Evolutionary conservation across 2,113 vertebrate genomes (phyloP).

Genomic region (Aphyosemion australe): DNA sequence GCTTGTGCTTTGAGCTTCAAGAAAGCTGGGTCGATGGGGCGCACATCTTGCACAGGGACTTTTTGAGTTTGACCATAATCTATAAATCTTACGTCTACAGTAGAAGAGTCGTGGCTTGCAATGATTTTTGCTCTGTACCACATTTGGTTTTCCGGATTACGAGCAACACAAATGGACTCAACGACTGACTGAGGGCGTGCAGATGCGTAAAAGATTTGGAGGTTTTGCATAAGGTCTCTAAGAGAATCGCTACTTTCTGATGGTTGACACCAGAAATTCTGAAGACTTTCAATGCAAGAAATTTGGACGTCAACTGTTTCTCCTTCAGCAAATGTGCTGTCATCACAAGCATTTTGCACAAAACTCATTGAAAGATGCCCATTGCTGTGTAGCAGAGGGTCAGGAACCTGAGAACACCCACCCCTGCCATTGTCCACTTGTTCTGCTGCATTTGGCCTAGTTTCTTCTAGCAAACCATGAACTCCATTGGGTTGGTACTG

Average conservation of each 20-base stretch:
- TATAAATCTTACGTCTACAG: slow-evolving; percentile 57
- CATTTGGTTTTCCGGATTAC: slow-evolving; percentile 47
- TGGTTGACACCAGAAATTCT: slow-evolving; percentile 61
- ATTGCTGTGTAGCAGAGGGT: neutral
- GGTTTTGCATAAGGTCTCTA: slow-evolving; percentile 39
- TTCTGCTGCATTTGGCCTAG: neutral
- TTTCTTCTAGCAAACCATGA: neutral
- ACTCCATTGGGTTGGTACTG: neutral
- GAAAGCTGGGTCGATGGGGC: slow-evolving; percentile 53
- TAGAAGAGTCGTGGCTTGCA: slow-evolving; percentile 11
- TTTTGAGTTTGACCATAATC: slow-evolving; percentile 53
- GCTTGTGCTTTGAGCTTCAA: slow-evolving; percentile 36
- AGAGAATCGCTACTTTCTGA: slow-evolving; percentile 27
- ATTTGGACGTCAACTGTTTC: slow-evolving; percentile 37
- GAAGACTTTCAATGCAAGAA: slow-evolving; percentile 42
- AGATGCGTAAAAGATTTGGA: slow-evolving; percentile 48
- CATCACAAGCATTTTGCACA: slow-evolving; percentile 2
- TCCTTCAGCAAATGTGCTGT: slow-evolving; percentile 19
- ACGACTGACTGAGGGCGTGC: slow-evolving; percentile 17
- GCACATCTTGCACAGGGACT: slow-evolving; percentile 44
- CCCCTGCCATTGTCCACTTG: neutral
- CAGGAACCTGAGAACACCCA: neutral
- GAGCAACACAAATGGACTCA: slow-evolving; percentile 34
- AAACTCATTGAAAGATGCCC: neutral
- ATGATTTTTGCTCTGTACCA: slow-evolving; percentile 64